Base-by-base conservation (phyloP, 2,797 vertebrate species). In the Manis crassicaudata region DNA sequence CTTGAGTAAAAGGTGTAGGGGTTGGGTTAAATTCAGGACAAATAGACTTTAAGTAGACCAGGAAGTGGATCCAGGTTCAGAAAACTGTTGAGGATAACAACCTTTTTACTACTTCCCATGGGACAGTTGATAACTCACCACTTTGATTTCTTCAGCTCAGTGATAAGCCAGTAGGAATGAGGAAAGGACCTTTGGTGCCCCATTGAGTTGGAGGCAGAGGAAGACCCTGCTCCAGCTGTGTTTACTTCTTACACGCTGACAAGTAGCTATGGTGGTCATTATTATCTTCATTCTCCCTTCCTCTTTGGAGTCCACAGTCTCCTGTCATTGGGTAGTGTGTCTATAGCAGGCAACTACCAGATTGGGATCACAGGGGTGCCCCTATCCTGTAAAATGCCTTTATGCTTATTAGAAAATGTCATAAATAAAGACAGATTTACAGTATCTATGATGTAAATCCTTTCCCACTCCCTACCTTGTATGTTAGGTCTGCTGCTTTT, bases 1-100 rank as follows among this genome's bases (percentile, higher is more conserved):
- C 52, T 85, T 94, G 56, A 67, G 43, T 40, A 72, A 80, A 86
- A 88, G 16, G 32, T 46, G 46, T 76, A 73, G 18, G 46, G 13
- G 40, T 87, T 87, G 79, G 23, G 52, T 62, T 90, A 94, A 79
- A 88, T 95, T 88, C 52, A 95, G 83, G 40, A 23, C 52, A 92
- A 88, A 75, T 88, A 73, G 62, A 92, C 89, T 90, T 95, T 18
- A 2, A 70, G n/a, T 80, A 94, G 90, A 81, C 88, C 35, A 77
- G 62, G 17, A 90, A 90, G 20, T 65, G 9, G 29, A 93, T 96
- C 27, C 60, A 86, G 46, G 40, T 91, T 96, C 37, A 73, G 29
- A 90, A 83, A 93, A 88, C n/a, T 88, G 10, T 65, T 72, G 29
- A 79, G 70, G 29, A 60, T 67, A 65, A 56, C 89, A 62, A 67